Conservation (phyloP, 1,140 invertebrate species). For the Diploscapter pachys region DNA sequence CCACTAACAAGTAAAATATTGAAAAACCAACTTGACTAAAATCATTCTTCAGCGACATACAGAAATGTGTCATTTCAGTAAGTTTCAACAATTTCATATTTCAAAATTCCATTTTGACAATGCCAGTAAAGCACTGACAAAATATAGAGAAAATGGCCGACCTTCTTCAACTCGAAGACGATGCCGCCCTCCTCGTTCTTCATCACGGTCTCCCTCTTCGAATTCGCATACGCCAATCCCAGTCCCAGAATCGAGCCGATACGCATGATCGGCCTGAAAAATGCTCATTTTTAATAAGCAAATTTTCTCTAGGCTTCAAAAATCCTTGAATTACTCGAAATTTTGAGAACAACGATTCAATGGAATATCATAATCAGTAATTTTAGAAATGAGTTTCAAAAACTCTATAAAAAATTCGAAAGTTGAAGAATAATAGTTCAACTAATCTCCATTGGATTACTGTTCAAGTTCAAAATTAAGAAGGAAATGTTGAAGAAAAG, state of each 20-base stretch:
- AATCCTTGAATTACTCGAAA: not conserved
- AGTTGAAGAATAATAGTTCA: no score
- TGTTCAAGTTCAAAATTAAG: no score
- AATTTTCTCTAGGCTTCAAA: not conserved
- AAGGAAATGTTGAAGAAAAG: no score
- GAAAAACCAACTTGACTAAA: no score
- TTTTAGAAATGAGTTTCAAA: not conserved
- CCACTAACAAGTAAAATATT: no score
- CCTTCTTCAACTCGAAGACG: slow-evolving; percentile 53
- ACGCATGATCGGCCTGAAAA: slow-evolving; percentile 73
- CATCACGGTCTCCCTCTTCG: slow-evolving; percentile 88
- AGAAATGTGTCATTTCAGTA: not conserved
- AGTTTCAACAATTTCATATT: slow-evolving; percentile 8
- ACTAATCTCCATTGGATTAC: no score
- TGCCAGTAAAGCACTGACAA: no score
- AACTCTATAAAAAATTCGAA: no score
- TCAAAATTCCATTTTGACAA: no score
- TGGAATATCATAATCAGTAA: not conserved
- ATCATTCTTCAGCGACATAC: no score
- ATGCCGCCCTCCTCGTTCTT: slow-evolving; percentile 59
- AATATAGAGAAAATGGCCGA: not conserved
- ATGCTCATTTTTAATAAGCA: not conserved
- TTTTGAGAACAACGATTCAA: no score
- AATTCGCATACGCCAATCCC: slow-evolving; percentile 95
- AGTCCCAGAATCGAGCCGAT: slow-evolving; percentile 87